Base-by-base conservation (phyloP, 2,113 vertebrate genomes). In the Dasyornis broadbenti region DNA sequence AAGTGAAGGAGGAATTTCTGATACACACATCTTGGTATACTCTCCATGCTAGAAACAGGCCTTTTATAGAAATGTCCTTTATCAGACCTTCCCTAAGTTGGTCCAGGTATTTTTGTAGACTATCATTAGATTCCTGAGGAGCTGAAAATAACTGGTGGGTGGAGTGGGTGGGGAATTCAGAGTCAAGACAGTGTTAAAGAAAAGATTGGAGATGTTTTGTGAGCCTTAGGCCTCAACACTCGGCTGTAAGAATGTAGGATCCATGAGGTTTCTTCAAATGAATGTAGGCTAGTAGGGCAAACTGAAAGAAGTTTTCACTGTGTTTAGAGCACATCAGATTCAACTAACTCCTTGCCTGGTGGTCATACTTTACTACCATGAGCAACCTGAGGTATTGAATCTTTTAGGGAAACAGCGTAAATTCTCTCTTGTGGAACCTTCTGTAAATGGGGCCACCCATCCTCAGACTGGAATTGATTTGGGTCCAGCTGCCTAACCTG, bases 21-120 rank as follows among this genome's bases (percentile, higher is more conserved):
- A 27, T 54, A 11, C 5, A 19, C 0, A 0, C 0, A 11, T 56
- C 17, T 40, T 73, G 3, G 10, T 23, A 33, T 21, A 24, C 1
- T 24, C 13, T 50, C 33, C 17, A 33, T 2, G 59, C 6, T 5
- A 30, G 2, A 39, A 5, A 72, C n/a, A 63, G 5, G 1, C 17
- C 15, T 80, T 91, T 69, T n/a, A 72, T 5, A 57, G 19, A 40
- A 15, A 14, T 57, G 17, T 13, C 3, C 6, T 76, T 3, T 37
- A 35, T n/a, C 9, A 45, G 5, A 6, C 21, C 5, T 17, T 65
- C 13, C 4, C 10, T 56, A 18, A 42, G 1, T 42, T 12, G 4
- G 17, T 44, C 31, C 22, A 21, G 7, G 1, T 44, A 16, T 35
- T 71, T 61, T 79, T 75, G 14, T 31, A 68, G 28, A 60, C 19